These are phyloP conservation scores for Leptinotarsa haldemani DNA, from an alignment of 2,888 invertebrate species.

Conservation along the genomic window DNA sequence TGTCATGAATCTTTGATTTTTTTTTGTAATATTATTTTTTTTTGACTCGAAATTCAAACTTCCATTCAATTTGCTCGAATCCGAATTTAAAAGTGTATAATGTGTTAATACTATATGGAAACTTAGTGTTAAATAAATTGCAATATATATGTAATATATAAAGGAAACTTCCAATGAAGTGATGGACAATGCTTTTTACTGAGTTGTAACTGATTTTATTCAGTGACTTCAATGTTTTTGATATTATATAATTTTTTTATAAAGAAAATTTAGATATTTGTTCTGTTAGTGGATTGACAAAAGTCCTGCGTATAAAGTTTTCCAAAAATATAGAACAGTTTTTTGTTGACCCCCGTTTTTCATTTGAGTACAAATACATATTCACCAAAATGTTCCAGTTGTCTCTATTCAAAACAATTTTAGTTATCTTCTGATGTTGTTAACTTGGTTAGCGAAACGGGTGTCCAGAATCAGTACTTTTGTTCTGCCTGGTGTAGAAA, in stretches of 20 bases:
- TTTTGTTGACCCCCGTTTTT: background rate
- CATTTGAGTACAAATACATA: background rate
- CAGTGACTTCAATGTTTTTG: slow-evolving; percentile 36
- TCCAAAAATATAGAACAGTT: slow-evolving; percentile 7
- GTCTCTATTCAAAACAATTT: too few species aligned
- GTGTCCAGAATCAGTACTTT: too few species aligned
- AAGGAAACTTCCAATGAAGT: background rate
- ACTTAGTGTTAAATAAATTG: slow-evolving; percentile 10
- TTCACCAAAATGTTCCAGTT: too few species aligned
- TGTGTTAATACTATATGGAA: slow-evolving; percentile 11
- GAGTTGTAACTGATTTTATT: slow-evolving; percentile 19
- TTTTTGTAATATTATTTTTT: background rate
- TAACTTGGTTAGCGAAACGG: too few species aligned
- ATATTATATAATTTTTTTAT: slow-evolving; percentile 35
- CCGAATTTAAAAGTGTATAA: slow-evolving; percentile 40
- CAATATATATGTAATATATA: slow-evolving; percentile 26
- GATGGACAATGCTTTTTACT: background rate
- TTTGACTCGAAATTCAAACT: background rate
- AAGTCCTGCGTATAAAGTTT: slow-evolving; percentile 2
- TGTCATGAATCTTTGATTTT: background rate
- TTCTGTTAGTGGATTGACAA: slow-evolving; percentile 24
- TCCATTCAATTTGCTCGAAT: slow-evolving; percentile 36
- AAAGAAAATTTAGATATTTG: slow-evolving; percentile 18
- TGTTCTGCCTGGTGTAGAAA: too few species aligned
- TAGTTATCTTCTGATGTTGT: too few species aligned